Conservation (phyloP, 1,140 invertebrate genomes). For the Sinonovacula constricta region DNA sequence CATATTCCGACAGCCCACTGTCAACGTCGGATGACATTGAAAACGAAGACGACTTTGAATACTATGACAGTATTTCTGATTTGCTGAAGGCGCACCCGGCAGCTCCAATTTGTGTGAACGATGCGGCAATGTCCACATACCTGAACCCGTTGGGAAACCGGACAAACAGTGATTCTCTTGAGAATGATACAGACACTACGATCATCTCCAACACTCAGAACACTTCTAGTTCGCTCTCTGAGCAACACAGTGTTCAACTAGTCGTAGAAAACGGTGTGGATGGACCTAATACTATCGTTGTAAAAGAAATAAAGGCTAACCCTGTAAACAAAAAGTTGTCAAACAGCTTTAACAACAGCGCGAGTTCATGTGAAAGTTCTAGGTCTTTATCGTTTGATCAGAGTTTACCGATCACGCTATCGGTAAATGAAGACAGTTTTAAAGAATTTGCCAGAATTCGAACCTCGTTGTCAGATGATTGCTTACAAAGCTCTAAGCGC, state of each 20-base stretch:
- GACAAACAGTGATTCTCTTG: constrained; percentile 7
- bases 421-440: neutral
- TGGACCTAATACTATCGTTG: constrained; percentile 24
- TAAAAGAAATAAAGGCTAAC: constrained; percentile 2
- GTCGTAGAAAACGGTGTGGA: constrained; percentile 30
- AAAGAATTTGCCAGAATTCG: too few species aligned
- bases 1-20: constrained; percentile 43
- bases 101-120: constrained; percentile 29
- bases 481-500: neutral
- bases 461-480: neutral
- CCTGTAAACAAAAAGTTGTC: neutral
- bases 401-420: neutral
- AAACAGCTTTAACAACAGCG: too few species aligned
- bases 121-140: constrained; percentile 46
- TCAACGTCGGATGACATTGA: constrained; percentile 47
- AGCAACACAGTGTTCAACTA: constrained; percentile 6
- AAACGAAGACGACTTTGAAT: constrained; percentile 48
- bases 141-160: constrained; percentile 40
- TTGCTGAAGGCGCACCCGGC: constrained; percentile 40
- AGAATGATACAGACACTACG: neutral
- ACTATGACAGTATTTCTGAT: constrained; percentile 46
- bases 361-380: neutral
- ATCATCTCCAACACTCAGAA: neutral
- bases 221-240: neutral
- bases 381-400: neutral